Evolutionary conservation across 2,888 invertebrate genomes (phyloP), one percentile per base, ranked within the genome.

Genomic region (Protonemura montana): DNA sequence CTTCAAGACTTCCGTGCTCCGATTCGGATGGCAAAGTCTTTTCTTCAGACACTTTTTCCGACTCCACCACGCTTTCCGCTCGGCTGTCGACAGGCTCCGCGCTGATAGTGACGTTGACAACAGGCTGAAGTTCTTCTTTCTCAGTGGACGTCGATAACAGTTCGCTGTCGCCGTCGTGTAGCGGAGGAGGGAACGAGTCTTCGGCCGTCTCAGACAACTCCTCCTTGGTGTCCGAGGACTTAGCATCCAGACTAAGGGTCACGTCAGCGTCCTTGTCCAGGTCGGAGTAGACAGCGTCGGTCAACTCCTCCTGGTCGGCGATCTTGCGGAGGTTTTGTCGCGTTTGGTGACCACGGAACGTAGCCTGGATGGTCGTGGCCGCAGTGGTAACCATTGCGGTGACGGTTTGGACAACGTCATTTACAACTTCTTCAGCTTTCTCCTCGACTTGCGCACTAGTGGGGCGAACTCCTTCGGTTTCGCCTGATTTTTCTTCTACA

Each of bases 351-450:
- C 88, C 88, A 77, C 88, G 85, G 86, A 88, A 88, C 21, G 85
- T 87, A 0, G 88, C 88, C 29, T 89, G 89, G 25, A 88, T 89
- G 26, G 85, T 86, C n/a, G 88, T 87, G 7, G 88, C 88, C 6
- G 87, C 88, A 3, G 86, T 28, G 10, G 16, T 29, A 21, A 59
- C 84, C 27, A 84, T 10, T 16, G 59, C 83, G 82, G 82, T 30
- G 25, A 30, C 30, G n/a, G 28, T 30, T 85, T 29, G 26, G 21
- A 26, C 86, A 7, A 80, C 29, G 3, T 85, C 35, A 21, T 16
- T 80, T 13, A 0, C 26, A 6, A 35, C 80, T 25, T 78, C 86
- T 85, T 85, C 81, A 7, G 42, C 80, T 30, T 26, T 81, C 10
- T 81, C 41, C 25, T 85, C 85, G 16, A n/a, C 85, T 26, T 16